These are phyloP conservation scores for Irena cyanogastra DNA, from an alignment of 2,113 vertebrate species.

Conservation along the genomic window DNA sequence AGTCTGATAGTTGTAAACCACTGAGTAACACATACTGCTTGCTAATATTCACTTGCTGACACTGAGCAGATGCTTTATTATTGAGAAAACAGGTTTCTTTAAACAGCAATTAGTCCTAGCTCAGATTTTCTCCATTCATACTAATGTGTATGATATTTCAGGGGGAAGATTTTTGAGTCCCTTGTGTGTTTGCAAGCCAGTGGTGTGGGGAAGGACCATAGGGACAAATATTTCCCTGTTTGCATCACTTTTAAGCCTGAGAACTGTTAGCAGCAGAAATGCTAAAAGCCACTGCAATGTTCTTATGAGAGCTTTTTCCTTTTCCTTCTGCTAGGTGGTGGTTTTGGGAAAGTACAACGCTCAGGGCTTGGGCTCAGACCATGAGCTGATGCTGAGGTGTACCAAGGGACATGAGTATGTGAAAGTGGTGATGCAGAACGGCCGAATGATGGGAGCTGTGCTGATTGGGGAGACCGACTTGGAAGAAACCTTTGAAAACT, in stretches of 20 bases:
- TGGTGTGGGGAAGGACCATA: background rate
- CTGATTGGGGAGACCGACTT: constrained; percentile 93
- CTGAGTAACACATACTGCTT: background rate
- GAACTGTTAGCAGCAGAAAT: background rate
- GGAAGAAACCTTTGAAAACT: constrained; percentile 97
- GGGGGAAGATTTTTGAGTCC: background rate
- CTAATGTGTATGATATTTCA: background rate
- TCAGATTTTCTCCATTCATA: background rate
- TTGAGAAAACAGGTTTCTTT: background rate
- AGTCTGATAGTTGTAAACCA: background rate
- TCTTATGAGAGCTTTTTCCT: background rate
- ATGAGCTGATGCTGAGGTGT: constrained; percentile 90
- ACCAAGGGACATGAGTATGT: constrained; percentile 89
- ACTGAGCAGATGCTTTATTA: background rate
- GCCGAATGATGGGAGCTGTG: constrained; percentile 90
- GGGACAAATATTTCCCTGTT: background rate
- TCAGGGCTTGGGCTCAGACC: constrained; percentile 84
- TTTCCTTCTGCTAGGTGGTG: constrained; percentile 78
- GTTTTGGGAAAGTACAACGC: constrained; percentile 93
- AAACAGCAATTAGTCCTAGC: background rate
- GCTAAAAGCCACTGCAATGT: background rate
- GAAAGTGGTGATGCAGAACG: constrained; percentile 86
- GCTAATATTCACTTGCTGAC: background rate
- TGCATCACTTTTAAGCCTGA: background rate
- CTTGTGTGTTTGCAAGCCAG: background rate